phyloP scores from a whole-genome alignment of 2,113 vertebrate species.

The Tyto alba region DNA sequence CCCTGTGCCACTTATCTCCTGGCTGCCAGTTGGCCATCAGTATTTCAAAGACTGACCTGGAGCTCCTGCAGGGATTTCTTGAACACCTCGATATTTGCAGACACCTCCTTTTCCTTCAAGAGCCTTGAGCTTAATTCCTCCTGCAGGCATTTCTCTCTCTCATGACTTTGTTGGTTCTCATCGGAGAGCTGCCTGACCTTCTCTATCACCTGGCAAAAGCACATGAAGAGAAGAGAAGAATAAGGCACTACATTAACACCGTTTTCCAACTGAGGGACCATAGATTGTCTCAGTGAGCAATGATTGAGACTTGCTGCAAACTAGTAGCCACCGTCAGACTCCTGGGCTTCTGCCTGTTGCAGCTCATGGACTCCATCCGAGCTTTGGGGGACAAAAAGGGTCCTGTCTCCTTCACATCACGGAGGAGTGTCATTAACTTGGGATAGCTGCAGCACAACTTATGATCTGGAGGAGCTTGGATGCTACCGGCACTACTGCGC shows the following conservation, averaged over 20 bases:
- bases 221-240: not conserved
- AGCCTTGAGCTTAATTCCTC: conserved; percentile 12
- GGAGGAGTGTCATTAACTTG: no score
- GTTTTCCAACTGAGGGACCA: not conserved
- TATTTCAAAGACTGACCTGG: conserved; percentile 55
- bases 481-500: not conserved
- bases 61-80: conserved; percentile 19
- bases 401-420: rapidly evolving
- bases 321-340: rapidly evolving
- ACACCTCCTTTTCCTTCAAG: not conserved
- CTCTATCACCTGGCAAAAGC: conserved; percentile 63
- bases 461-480: not conserved
- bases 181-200: conserved; percentile 50
- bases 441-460: not conserved
- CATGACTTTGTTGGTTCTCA: not conserved
- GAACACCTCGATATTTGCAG: not conserved
- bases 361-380: not conserved
- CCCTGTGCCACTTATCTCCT: not conserved
- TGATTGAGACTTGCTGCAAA: rapidly evolving
- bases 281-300: rapidly evolving
- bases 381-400: not conserved
- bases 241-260: rapidly evolving
- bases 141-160: conserved; percentile 47
- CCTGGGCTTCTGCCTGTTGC: not conserved
- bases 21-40: not conserved